These are phyloP conservation scores for Epizoanthus scotinus DNA, from an alignment of 92 coral and sea anemone genomes.

Conservation along the genomic window DNA sequence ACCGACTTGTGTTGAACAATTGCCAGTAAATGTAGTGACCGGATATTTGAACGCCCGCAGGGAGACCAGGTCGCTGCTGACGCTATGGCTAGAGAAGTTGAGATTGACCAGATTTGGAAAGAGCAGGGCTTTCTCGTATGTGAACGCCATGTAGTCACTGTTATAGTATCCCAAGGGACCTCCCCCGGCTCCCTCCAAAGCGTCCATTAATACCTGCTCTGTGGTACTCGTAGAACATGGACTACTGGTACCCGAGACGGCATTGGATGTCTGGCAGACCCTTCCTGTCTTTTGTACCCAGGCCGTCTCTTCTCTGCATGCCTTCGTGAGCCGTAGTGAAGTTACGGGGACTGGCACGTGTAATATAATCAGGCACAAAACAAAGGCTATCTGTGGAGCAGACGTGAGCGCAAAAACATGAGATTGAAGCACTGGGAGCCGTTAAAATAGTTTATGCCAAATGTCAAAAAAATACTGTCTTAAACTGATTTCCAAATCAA, in stretches of 20 bases:
- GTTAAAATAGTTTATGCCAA: too few relatives aligned
- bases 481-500: too few relatives aligned
- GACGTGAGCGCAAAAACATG: neutral
- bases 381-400: neutral
- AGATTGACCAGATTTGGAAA: constrained; percentile 28
- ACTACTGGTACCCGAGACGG: neutral
- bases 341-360: neutral
- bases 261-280: neutral
- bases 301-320: neutral
- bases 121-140: constrained; percentile 13
- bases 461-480: too few relatives aligned
- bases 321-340: neutral
- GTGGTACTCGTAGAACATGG: neutral
- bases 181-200: constrained; percentile 17
- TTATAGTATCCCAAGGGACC: constrained; percentile 45
- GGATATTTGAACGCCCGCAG: neutral
- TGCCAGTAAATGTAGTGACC: neutral
- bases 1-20: constrained; percentile 7
- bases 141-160: constrained; percentile 44
- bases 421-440: too few relatives aligned
- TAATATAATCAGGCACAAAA: neutral
- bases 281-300: neutral
- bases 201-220: neutral
- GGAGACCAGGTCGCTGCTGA: neutral
- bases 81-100: neutral